These are phyloP conservation scores for Cecidostiba fungosa DNA, from an alignment of 2,888 invertebrate genomes.

Conservation along the genomic window DNA sequence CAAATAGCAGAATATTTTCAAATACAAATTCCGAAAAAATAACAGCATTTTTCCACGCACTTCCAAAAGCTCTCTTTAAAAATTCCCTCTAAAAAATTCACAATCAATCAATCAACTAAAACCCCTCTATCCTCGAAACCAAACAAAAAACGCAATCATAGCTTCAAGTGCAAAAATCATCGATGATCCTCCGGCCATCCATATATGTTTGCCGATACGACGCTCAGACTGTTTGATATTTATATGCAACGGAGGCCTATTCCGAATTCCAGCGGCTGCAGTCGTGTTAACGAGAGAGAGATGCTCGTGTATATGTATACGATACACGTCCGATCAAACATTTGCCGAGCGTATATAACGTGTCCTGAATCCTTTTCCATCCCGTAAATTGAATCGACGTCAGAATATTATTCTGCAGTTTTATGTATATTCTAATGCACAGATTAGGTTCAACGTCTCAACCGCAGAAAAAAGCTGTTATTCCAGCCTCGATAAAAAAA, in stretches of 20 bases:
- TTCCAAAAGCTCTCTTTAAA: no score
- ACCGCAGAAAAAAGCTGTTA: neutral
- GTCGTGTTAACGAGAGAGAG: constrained; percentile 1
- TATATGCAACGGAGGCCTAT: constrained; percentile 37
- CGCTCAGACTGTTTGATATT: constrained; percentile 33
- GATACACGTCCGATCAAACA: constrained; percentile 1
- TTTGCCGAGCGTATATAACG: neutral
- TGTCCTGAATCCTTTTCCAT: neutral
- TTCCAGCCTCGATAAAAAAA: neutral
- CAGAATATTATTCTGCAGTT: no score
- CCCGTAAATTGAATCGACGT: neutral
- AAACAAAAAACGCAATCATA: constrained; percentile 6
- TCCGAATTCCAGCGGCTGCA: constrained; percentile 15
- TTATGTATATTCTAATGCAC: neutral
- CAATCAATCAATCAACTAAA: neutral
- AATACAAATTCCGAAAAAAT: no score
- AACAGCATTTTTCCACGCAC: no score
- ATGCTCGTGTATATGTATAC: neutral
- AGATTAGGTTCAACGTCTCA: neutral
- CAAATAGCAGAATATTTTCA: no score
- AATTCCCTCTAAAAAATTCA: neutral
- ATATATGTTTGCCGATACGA: neutral
- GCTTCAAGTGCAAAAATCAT: neutral
- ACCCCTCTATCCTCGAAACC: neutral
- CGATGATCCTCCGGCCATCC: neutral